Evolutionary conservation across 2,797 vertebrate species (phyloP).

Genomic region (Melanotaenia pygmaea): DNA sequence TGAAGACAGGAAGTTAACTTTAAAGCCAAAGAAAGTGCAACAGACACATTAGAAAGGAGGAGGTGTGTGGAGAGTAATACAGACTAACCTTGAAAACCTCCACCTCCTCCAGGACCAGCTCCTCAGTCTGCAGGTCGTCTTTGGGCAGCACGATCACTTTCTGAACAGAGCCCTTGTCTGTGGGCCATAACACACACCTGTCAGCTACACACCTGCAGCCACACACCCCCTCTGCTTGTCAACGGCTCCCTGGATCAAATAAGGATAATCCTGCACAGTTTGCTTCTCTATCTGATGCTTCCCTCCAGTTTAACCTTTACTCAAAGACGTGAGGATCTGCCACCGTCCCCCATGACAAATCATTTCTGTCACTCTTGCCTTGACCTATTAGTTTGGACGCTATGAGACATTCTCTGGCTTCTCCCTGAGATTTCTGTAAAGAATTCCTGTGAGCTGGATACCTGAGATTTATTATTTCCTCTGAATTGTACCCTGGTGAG

Average conservation of each 20-base stretch:
- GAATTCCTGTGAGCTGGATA: slow-evolving; percentile 54
- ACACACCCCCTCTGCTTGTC: slow-evolving; percentile 31
- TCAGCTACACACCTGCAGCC: slow-evolving; percentile 51
- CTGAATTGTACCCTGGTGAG: slow-evolving; percentile 38
- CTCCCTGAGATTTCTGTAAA: slow-evolving; percentile 51
- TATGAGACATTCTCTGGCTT: slow-evolving; percentile 12
- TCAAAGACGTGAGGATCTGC: slow-evolving; percentile 25
- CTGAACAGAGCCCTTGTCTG: slow-evolving; percentile 96
- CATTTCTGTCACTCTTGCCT: slow-evolving; percentile 22
- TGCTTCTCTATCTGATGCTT: slow-evolving; percentile 29
- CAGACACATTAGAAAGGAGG: background rate
- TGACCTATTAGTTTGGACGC: slow-evolving; percentile 46
- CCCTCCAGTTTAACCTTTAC: slow-evolving; percentile 36
- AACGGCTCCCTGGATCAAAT: slow-evolving; percentile 33
- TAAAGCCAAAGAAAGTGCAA: background rate
- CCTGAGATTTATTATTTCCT: slow-evolving; percentile 75
- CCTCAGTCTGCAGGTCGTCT: slow-evolving; percentile 95
- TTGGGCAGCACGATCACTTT: slow-evolving; percentile 97
- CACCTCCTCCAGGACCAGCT: slow-evolving; percentile 96
- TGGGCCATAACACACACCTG: slow-evolving; percentile 54
- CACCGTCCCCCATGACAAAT: slow-evolving; percentile 36
- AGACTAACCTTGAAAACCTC: slow-evolving; percentile 94
- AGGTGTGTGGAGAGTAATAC: too few species aligned
- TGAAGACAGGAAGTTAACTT: slow-evolving; percentile 20
- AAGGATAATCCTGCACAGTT: slow-evolving; percentile 62